Evolutionary conservation across 2,888 invertebrate genomes (phyloP).

Genomic region (Tenthredo distinguenda): DNA sequence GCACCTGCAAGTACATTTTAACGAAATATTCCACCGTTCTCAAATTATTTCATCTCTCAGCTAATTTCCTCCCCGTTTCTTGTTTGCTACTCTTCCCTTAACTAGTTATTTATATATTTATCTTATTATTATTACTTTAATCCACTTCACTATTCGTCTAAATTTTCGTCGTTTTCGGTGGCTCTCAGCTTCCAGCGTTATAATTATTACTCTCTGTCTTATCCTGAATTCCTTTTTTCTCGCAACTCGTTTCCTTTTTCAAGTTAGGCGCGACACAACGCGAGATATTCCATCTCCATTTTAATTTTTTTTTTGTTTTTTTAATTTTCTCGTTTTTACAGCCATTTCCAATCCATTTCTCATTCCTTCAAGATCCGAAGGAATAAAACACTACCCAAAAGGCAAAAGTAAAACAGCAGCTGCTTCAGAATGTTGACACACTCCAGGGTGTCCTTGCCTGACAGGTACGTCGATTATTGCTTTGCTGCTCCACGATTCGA

Average conservation of each 20-base stretch:
- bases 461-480: slow-evolving; percentile 30
- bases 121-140: slow-evolving; percentile 2
- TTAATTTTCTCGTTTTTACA: background rate
- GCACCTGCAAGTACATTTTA: background rate
- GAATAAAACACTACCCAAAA: background rate
- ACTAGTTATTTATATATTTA: background rate
- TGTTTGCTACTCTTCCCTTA: background rate
- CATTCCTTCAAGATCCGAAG: background rate
- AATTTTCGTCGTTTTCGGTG: background rate
- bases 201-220: background rate
- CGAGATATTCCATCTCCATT: background rate
- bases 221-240: background rate
- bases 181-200: background rate
- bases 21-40: background rate
- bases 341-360: background rate
- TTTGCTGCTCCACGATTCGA: background rate
- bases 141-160: slow-evolving; percentile 9
- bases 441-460: background rate
- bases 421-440: slow-evolving; percentile 24
- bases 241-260: background rate
- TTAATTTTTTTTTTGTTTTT: background rate
- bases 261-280: background rate
- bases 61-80: background rate
- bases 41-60: background rate
- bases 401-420: background rate